Evolutionary conservation across 2,888 invertebrate species (phyloP), one percentile per base, ranked within the genome.

Genomic region (Automeris io): DNA sequence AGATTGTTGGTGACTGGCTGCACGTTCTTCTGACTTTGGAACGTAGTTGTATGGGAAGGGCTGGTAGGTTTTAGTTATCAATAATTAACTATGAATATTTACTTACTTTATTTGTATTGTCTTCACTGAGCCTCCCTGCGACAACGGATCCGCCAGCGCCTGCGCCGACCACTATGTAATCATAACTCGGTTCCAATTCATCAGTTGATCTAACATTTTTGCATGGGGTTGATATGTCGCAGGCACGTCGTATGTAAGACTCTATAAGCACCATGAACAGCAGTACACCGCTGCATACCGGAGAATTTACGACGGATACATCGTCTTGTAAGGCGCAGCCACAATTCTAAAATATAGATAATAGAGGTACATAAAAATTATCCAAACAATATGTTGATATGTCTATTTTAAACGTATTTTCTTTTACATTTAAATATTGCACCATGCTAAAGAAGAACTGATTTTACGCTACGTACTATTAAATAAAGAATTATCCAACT

Each of bases 111-210:
- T 87, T 88, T 2, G 79, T 58, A 1, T 72, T 60, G 19, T 86
- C 71, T 54, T 91, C 90, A 24, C 88, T 87, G 11, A 92, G 67
- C 45, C 91, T 80, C 0, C 87, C 87, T 3, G 91, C 91, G 0
- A 89, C 90, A 1, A 89, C 86, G 0, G 91, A 81, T 0, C 92
- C 92, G 0, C 90, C 90, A 2, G 90, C 73, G 0, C 91, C 91
- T 5, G 87, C 89, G 0, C 91, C 91, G 8, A 91, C 87, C 4
- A 91, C 90, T 7, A 91, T 87, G 52, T 90, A 91, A 56, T 91
- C 91, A 49, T 91, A 91, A 16, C 74, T 77, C 1, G 62, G 45
- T 5, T 82, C 75, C 1, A 70, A 43, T 0, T 61, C 53, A 0
- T 60, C 44, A 24, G 60, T 66, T 0, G 90, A 86, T 12, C 45